phyloP scores from a whole-genome alignment of 1,140 invertebrate genomes.

The Formica selysi region DNA sequence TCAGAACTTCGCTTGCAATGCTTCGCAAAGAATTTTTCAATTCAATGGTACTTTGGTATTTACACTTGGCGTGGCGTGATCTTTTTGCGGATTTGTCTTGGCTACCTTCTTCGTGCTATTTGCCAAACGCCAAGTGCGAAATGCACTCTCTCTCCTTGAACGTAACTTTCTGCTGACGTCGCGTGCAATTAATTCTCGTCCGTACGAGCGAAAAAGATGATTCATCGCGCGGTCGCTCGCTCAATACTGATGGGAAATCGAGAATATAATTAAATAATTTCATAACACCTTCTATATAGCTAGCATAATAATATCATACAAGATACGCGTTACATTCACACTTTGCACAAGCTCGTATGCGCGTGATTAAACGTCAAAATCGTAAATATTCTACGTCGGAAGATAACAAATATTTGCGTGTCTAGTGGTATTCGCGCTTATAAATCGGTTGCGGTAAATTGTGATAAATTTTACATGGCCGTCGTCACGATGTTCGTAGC shows the following conservation, averaged over 20 bases:
- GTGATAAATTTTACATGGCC: conserved; percentile 24
- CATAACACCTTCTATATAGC: not conserved
- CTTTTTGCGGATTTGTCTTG: conserved; percentile 56
- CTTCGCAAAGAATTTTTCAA: conserved; percentile 58
- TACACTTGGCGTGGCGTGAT: conserved; percentile 43
- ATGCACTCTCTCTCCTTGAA: conserved; percentile 28
- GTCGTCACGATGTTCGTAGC: conserved; percentile 35
- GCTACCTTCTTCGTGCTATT: conserved; percentile 28
- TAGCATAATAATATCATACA: not conserved
- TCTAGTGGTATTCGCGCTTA: not conserved
- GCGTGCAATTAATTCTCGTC: conserved; percentile 45
- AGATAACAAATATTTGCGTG: not conserved
- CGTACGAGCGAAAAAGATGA: conserved; percentile 16
- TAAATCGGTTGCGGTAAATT: not conserved
- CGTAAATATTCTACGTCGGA: not conserved
- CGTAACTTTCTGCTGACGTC: conserved; percentile 54
- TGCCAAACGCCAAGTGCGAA: conserved; percentile 59
- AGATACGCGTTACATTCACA: not conserved
- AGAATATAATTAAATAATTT: not conserved
- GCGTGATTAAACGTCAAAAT: not conserved
- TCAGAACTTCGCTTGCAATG: conserved; percentile 40
- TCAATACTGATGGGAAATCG: not conserved
- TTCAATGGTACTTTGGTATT: conserved; percentile 55
- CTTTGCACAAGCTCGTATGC: not conserved
- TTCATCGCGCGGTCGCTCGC: not conserved